Conservation (phyloP, 2,888 invertebrate species). For the Ditylenchus weischeri region DNA sequence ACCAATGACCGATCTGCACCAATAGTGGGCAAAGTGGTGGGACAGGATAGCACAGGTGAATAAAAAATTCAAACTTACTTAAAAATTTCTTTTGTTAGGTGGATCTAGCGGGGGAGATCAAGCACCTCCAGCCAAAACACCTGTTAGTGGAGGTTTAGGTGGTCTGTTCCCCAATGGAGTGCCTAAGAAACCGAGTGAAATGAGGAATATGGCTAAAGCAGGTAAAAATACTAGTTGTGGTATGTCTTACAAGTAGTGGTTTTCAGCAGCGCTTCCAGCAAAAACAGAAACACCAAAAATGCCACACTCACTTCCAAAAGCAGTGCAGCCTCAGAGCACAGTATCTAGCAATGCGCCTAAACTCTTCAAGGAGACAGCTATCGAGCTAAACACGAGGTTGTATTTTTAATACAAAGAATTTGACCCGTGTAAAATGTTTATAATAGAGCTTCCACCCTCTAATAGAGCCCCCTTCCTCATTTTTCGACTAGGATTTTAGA, state of each 20-base stretch:
- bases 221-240: background rate
- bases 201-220: conserved; percentile 32
- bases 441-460: no score
- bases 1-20: conserved; percentile 54
- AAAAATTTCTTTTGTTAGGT: background rate
- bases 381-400: no score
- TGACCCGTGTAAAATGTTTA: no score
- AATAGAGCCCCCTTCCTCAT: no score
- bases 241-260: background rate
- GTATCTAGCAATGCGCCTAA: background rate
- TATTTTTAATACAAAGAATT: no score
- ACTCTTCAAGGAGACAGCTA: background rate
- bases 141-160: conserved; percentile 33
- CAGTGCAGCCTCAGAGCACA: background rate
- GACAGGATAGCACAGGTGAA: background rate
- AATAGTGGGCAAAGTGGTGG: conserved; percentile 30
- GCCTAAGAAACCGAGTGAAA: conserved; percentile 53
- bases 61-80: background rate
- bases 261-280: background rate
- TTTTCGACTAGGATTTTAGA: no score
- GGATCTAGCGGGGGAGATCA: background rate
- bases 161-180: conserved; percentile 55
- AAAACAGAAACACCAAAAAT: background rate
- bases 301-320: background rate
- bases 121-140: background rate